Evolutionary conservation across 2,888 invertebrate genomes (phyloP), one percentile per base, ranked within the genome.

Genomic region (Norana najaformis): DNA sequence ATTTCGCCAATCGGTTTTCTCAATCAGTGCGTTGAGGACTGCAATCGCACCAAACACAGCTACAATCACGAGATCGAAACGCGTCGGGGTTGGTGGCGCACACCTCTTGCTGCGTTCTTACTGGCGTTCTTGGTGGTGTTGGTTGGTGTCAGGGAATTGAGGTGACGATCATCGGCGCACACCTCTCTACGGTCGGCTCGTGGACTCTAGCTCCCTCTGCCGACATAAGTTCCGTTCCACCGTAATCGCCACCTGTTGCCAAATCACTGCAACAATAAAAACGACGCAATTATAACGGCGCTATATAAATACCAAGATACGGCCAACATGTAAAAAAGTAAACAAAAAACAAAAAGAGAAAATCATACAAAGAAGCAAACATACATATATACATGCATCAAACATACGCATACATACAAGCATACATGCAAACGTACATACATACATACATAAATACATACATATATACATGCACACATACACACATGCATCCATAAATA

Each of bases 171-270:
- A 69, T 69, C 11, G 69, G 30, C 69, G n/a, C 69, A 69, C 69
- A 69, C 69, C n/a, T 69, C 69, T 69, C 69, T 0, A n/a, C 69
- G 69, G 69, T 69, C n/a, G 30, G 30, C n/a, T 69, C 8, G 69
- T 69, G 69, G n/a, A n/a, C 69, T 1, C 30, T 69, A 8, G 69
- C 69, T 30, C 69, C n/a, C 69, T 69, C 69, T 30, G 69, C 6
- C 69, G 69, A 69, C 69, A 69, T 8, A 11, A 69, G 69, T n/a
- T 69, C 69, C 8, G 69, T 69, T 69, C 69, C 69, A n/a, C 69
- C 69, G 69, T 69, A 69, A n/a, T 69, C 69, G n/a, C 69, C 69
- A 69, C 30, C 69, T n/a, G 69, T 69, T n/a, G 69, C 69, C n/a
- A 69, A n/a, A n/a, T 69, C 69, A 69, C 69, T 69, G 8, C 69